Conservation (phyloP, 1,140 invertebrate genomes). For the Mamestra configurata region DNA sequence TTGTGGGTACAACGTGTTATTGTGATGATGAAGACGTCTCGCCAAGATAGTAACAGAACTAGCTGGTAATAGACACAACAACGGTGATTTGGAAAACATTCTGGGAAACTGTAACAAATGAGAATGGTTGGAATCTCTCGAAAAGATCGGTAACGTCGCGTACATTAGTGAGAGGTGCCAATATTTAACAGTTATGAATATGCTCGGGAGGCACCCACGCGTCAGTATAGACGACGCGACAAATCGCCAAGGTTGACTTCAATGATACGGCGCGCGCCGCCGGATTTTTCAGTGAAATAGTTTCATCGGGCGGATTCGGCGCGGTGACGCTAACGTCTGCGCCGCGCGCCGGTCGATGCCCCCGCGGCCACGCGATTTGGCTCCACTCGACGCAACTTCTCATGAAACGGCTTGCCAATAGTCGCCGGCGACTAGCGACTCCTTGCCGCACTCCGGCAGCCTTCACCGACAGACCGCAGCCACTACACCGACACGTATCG, state of each 20-base stretch:
- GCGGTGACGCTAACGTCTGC: constrained; percentile 80
- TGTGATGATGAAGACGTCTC: constrained; percentile 6
- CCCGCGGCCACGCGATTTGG: constrained; percentile 78
- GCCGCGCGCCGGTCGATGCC: constrained; percentile 76
- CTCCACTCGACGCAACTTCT: constrained; percentile 71
- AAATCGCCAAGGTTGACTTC: constrained; percentile 83
- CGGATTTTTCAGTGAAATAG: constrained; percentile 87
- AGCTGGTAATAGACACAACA: constrained; percentile 11
- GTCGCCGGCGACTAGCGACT: constrained; percentile 38
- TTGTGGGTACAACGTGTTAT: constrained; percentile 22
- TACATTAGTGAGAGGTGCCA: constrained; percentile 71
- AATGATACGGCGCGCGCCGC: constrained; percentile 79
- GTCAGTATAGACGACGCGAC: constrained; percentile 80
- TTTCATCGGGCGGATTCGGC: constrained; percentile 77
- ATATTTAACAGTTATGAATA: constrained; percentile 80
- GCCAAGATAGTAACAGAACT: constrained; percentile 6
- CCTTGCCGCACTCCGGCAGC: constrained; percentile 21
- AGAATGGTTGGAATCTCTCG: constrained; percentile 30
- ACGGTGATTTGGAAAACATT: constrained; percentile 32
- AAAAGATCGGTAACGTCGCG: constrained; percentile 26
- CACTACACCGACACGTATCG: background rate
- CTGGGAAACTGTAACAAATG: constrained; percentile 40
- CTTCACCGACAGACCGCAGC: constrained; percentile 13
- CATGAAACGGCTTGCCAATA: constrained; percentile 70
- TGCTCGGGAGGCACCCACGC: constrained; percentile 78